Conservation (phyloP, 2,113 vertebrate species). For the Larimichthys polyactis region DNA sequence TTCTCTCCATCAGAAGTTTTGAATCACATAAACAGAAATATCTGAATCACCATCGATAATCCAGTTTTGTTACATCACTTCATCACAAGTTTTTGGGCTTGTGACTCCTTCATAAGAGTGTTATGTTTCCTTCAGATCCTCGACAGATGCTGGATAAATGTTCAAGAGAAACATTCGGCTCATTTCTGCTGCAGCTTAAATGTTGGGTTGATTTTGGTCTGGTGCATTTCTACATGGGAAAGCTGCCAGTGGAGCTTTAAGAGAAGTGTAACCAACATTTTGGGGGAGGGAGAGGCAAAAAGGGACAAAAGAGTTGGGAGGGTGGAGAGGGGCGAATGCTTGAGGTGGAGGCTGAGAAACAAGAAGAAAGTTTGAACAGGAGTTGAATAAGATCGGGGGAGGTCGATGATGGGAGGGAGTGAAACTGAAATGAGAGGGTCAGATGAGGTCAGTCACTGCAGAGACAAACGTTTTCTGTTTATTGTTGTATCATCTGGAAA, state of each 20-base stretch:
- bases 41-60: not conserved
- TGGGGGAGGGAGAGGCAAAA: not conserved
- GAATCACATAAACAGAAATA: not conserved
- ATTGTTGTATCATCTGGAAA: not conserved
- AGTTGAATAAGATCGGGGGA: constrained; percentile 28
- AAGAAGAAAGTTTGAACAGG: constrained; percentile 46
- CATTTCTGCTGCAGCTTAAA: not conserved
- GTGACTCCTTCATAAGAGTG: not conserved
- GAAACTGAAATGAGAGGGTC: constrained; percentile 31
- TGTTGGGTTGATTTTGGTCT: not conserved
- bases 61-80: not conserved
- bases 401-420: constrained; percentile 12
- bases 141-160: not conserved
- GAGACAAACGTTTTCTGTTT: constrained; percentile 16
- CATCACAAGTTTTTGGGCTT: not conserved
- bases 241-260: not conserved
- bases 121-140: not conserved
- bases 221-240: not conserved
- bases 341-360: constrained; percentile 61
- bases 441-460: constrained; percentile 22
- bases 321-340: constrained; percentile 42
- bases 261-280: constrained; percentile 6
- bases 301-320: constrained; percentile 40
- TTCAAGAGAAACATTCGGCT: not conserved
- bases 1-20: no score